Evolutionary conservation across 2,888 invertebrate genomes (phyloP), one percentile per base, ranked within the genome.

Genomic region (Phrixothrix hirtus): DNA sequence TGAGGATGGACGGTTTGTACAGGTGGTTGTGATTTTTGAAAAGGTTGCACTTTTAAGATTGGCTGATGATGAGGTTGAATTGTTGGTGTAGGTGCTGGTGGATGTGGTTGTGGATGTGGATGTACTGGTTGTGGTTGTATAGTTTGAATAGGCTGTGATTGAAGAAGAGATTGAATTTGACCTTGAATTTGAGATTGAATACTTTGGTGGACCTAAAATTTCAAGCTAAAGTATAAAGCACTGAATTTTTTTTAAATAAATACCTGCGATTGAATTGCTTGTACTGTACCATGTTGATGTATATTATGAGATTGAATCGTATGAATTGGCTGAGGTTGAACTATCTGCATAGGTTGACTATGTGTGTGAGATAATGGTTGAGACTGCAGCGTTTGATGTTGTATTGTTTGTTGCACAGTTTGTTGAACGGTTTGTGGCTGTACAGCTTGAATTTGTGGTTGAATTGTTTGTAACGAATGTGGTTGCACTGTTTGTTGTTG

Each of bases 401-500:
- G 74, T 12, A 74, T 71, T 2, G 72, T 73, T 49, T 68, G 66
- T 31, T 69, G 68, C 9, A 67, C 65, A 2, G 66, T 67, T 43
- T 74, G 74, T 41, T 74, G 74, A n/a, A 62, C 52, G 5, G 61
- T 63, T 42, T 66, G 66, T 13, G 63, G 66, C 13, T 51, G 46
- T n/a, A 51, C 65, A 1, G 62, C 59, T 35, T 66, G 65, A 13
- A 74, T 72, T 57, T 71, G 71, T 6, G 71, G 72, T 58, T 74
- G 75, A 21, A 74, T 59, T 9, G 71, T 69, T 47, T 72, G 72
- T 4, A 73, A 63, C 10, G 67, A 55, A 50, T 73, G 72, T 25
- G 74, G 74, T 46, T 75, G 75, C 7, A 74, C 72, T 7, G 73
- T 74, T 57, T 75, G 74, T 50, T 75, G 75, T 57, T 76, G 76